phyloP scores from a whole-genome alignment of 2,113 vertebrate species.

The Centropristis striata region DNA sequence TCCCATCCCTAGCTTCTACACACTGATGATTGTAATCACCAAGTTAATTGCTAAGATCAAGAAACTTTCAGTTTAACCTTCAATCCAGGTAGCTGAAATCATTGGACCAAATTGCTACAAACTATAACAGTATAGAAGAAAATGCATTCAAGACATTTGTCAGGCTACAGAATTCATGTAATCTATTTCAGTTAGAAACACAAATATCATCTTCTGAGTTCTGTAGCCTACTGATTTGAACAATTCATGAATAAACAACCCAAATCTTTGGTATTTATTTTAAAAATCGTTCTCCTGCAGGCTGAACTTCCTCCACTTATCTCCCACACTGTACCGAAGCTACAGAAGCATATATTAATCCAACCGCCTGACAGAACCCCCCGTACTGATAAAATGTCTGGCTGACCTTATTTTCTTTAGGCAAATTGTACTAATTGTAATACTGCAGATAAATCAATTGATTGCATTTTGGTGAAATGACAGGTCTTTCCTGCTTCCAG shows the following conservation, averaged over 20 bases:
- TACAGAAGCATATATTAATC: neutral
- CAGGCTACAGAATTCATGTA: neutral
- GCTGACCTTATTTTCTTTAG: constrained; percentile 32
- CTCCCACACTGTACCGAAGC: neutral
- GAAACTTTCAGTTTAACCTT: no score
- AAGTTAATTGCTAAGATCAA: no score
- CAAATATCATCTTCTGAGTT: no score
- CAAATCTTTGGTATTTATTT: neutral
- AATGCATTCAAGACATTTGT: neutral
- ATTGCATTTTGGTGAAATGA: constrained; percentile 35
- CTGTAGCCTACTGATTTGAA: neutral
- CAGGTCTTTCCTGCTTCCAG: constrained; percentile 35
- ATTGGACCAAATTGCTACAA: no score
- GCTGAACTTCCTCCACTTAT: neutral
- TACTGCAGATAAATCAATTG: constrained; percentile 48
- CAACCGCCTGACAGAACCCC: neutral
- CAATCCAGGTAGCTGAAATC: no score
- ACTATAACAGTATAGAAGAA: no score
- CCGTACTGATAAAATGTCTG: constrained; percentile 28
- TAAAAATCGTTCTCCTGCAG: neutral
- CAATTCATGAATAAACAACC: neutral
- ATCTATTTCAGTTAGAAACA: neutral
- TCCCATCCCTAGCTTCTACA: no score
- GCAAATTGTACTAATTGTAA: constrained; percentile 40
- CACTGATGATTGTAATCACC: no score